phyloP scores from a whole-genome alignment of 2,888 invertebrate species.

The Cephonodes hylas region DNA sequence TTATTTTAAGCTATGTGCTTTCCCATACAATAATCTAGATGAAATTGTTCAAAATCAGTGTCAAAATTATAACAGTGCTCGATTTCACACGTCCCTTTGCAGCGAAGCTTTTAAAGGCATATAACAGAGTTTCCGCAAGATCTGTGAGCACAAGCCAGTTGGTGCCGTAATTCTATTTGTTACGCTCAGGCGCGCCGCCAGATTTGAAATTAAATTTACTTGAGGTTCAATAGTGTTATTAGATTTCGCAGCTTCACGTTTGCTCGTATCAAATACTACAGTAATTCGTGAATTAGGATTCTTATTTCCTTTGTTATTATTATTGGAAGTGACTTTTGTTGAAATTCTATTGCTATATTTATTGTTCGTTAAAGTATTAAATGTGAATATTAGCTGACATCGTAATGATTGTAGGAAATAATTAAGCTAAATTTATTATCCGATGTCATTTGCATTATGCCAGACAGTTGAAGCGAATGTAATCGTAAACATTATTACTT shows the following conservation, averaged over 20 bases:
- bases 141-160: not conserved
- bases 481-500: not conserved
- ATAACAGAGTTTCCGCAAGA: not conserved
- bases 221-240: conserved; percentile 8
- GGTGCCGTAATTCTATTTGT: not conserved
- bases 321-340: not conserved
- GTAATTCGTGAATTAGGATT: not conserved
- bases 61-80: not conserved
- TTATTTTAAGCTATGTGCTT: no score
- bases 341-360: not conserved
- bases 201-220: conserved; percentile 5
- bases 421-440: not conserved
- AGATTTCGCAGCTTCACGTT: not conserved
- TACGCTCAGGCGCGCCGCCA: conserved; percentile 4
- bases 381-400: not conserved
- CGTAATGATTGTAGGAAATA: not conserved
- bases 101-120: not conserved
- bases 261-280: not conserved
- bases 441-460: not conserved
- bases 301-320: not conserved
- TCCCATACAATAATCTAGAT: no score
- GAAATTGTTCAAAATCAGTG: not conserved
- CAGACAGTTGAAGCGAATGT: not conserved
- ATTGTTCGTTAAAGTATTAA: not conserved
- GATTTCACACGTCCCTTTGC: not conserved